Conservation (phyloP, 2,888 invertebrate genomes). For the Dynastes hyllus region DNA sequence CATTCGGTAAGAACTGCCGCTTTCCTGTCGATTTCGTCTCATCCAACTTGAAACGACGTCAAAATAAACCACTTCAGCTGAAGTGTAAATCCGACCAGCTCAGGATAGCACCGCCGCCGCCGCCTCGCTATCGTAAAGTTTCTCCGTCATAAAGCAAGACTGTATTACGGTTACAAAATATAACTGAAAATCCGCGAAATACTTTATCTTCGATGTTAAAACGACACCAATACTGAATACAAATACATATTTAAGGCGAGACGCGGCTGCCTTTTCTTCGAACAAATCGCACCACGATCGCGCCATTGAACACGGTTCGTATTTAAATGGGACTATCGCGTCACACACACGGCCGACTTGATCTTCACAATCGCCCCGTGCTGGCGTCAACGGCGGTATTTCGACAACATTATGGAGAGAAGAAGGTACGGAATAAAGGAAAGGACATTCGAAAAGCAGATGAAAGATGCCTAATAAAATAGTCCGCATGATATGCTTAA, state of each 20-base stretch:
- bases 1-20: conserved; percentile 6
- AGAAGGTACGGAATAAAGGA: neutral
- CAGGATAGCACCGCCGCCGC: conserved; percentile 1
- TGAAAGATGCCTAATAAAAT: conserved; percentile 12
- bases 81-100: conserved; percentile 49
- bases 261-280: conserved; percentile 61
- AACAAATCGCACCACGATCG: conserved; percentile 62
- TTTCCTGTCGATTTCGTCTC: conserved; percentile 23
- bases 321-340: conserved; percentile 67
- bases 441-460: neutral
- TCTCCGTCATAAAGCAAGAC: conserved; percentile 65
- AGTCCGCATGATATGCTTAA: neutral
- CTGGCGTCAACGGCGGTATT: conserved; percentile 40
- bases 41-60: conserved; percentile 5
- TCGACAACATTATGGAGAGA: neutral
- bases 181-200: conserved; percentile 64
- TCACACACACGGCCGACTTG: conserved; percentile 64
- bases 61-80: conserved; percentile 39
- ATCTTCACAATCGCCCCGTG: conserved; percentile 58
- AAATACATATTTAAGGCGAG: conserved; percentile 66
- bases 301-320: conserved; percentile 65
- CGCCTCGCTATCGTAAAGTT: conserved; percentile 61
- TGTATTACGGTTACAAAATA: conserved; percentile 55
- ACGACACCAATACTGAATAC: conserved; percentile 67
- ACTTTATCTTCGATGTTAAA: conserved; percentile 67